These are phyloP conservation scores for Anthoscopus minutus DNA, from an alignment of 2,113 vertebrate genomes.

Conservation along the genomic window DNA sequence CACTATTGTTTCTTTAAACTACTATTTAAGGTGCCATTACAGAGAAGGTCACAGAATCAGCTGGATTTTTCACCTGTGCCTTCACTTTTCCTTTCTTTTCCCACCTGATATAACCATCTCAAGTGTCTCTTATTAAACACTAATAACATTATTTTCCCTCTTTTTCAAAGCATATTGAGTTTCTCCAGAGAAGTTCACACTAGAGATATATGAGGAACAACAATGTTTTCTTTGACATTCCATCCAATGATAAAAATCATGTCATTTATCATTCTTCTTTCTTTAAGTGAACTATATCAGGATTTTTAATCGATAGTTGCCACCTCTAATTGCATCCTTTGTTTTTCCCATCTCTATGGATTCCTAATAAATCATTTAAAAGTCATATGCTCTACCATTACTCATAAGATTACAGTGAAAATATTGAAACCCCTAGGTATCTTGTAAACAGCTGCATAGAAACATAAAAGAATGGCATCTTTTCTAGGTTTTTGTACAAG, in stretches of 20 bases:
- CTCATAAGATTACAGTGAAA: not conserved
- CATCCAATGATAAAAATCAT: not conserved
- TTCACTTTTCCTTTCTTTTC: not conserved
- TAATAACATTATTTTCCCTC: not conserved
- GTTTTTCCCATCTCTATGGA: constrained; percentile 36
- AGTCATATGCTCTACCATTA: constrained; percentile 2
- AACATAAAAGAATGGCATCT: not conserved
- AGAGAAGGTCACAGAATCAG: not conserved
- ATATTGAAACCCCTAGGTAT: not conserved
- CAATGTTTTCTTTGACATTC: not conserved
- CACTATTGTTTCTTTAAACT: not conserved
- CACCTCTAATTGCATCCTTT: constrained; percentile 32
- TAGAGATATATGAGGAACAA: not conserved
- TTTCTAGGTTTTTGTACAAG: not conserved
- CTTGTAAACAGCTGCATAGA: not conserved
- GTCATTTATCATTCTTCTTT: constrained; percentile 34
- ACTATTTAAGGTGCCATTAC: not conserved
- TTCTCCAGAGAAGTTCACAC: not conserved
- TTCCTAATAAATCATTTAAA: constrained; percentile 45
- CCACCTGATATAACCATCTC: rapidly evolving
- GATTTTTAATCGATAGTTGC: constrained; percentile 44
- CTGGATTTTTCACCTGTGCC: not conserved
- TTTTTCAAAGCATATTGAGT: not conserved
- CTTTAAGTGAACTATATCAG: not conserved
- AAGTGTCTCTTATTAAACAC: not conserved